These are phyloP conservation scores for Centropristis striata DNA, from an alignment of 2,113 vertebrate genomes.

Conservation along the genomic window DNA sequence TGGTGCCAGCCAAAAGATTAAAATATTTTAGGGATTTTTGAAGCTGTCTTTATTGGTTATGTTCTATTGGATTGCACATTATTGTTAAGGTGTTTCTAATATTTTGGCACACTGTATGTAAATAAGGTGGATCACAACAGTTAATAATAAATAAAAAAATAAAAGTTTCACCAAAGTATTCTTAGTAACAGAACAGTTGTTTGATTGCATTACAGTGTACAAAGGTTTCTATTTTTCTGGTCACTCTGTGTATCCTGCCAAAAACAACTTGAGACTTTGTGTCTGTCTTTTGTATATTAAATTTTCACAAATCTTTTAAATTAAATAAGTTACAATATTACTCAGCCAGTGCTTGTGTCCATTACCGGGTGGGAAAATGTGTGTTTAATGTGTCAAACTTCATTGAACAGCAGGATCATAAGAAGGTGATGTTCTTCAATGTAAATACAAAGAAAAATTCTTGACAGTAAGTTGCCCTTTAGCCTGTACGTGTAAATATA, in stretches of 20 bases:
- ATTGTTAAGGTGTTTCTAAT: not conserved
- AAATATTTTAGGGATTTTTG: not conserved
- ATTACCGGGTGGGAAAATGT: not conserved
- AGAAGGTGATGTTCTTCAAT: too few relatives aligned
- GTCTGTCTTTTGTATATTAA: conserved; percentile 16
- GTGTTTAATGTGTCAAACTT: not conserved
- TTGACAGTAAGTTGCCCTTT: too few relatives aligned
- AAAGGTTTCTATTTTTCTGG: conserved; percentile 9
- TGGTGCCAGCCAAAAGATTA: not conserved
- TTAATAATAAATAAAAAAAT: not conserved
- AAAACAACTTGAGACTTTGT: not conserved
- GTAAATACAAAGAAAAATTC: too few relatives aligned
- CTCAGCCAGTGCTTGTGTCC: not conserved
- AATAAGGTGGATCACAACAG: not conserved
- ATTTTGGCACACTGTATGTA: not conserved
- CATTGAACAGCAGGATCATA: too few relatives aligned
- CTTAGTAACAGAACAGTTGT: conserved; percentile 6
- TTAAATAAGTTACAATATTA: conserved; percentile 10
- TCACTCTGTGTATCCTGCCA: conserved; percentile 4
- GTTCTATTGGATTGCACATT: not conserved
- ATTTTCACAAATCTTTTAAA: not conserved
- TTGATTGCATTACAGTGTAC: not conserved
- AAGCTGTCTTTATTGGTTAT: not conserved
- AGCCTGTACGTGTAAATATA: not conserved
- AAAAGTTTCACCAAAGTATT: not conserved